Percentiles rank a stretch among this genome's conserved stretches.
Evolutionary conservation across 1,140 invertebrate species (phyloP).

Genomic region (Bombus sylvicola): DNA sequence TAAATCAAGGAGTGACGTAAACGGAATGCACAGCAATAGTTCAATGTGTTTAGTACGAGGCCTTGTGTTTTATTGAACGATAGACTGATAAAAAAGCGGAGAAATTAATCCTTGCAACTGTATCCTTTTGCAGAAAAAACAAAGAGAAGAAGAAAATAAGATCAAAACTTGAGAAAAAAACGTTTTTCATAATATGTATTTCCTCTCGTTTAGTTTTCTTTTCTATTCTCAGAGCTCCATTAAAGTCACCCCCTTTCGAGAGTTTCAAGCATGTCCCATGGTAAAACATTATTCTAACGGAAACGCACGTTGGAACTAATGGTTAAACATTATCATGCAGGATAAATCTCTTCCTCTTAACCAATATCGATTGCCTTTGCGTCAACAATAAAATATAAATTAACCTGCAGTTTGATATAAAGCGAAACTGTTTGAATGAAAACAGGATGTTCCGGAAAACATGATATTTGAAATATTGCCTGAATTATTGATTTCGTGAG

Average conservation of each 20-base stretch:
- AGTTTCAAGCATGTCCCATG: too few species aligned
- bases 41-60: constrained; percentile 5
- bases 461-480: not conserved
- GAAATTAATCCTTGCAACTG: not conserved
- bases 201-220: too few species aligned
- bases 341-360: constrained; percentile 12
- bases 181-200: not conserved
- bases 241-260: too few species aligned
- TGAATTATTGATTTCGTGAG: not conserved
- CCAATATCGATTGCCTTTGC: constrained; percentile 4
- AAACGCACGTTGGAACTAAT: not conserved
- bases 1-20: constrained; percentile 35
- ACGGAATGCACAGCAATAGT: constrained; percentile 12
- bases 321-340: not conserved
- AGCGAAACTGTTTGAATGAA: not conserved
- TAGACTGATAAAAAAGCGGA: not conserved
- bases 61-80: not conserved
- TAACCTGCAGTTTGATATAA: not conserved
- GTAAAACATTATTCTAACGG: not conserved
- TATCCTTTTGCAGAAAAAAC: not conserved
- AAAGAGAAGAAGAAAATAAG: not conserved
- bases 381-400: constrained; percentile 4
- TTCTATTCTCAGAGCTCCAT: not conserved
- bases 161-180: not conserved
- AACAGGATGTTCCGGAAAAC: not conserved